Conservation (phyloP, 2,888 invertebrate species). For the Drosophila kuntzei region DNA sequence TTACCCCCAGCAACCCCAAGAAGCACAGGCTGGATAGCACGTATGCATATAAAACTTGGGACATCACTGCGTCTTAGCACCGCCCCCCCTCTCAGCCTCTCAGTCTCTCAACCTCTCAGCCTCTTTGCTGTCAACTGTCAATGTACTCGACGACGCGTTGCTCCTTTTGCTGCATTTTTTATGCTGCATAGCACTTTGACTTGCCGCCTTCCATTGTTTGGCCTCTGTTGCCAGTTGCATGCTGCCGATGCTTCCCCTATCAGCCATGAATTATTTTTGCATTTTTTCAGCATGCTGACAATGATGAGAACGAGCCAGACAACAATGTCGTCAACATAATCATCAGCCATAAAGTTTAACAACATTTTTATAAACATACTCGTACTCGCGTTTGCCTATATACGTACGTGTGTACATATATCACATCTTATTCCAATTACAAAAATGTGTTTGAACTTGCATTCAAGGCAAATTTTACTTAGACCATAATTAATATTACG, state of each 20-base stretch:
- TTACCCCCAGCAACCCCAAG: conserved; percentile 13
- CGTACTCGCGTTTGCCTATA: background rate
- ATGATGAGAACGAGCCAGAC: conserved; percentile 45
- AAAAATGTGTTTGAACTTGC: conserved; percentile 50
- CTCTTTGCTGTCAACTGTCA: conserved; percentile 78
- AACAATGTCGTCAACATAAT: conserved; percentile 77
- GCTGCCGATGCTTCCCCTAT: conserved; percentile 52
- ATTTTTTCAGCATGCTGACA: conserved; percentile 54
- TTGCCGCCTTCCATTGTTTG: conserved; percentile 71
- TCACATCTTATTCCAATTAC: conserved; percentile 24
- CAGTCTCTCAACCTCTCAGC: conserved; percentile 26
- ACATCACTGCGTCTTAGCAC: conserved; percentile 12
- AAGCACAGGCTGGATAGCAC: conserved; percentile 23
- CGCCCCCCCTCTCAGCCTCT: conserved; percentile 39
- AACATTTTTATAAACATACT: conserved; percentile 30
- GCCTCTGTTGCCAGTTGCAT: conserved; percentile 36
- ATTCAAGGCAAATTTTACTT: conserved; percentile 11
- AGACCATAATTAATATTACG: conserved; percentile 67
- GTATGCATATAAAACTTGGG: conserved; percentile 44
- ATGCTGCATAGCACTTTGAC: conserved; percentile 77
- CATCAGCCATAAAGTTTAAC: conserved; percentile 61
- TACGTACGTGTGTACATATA: background rate
- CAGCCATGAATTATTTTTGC: conserved; percentile 69
- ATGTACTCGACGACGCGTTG: conserved; percentile 70
- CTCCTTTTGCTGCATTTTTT: conserved; percentile 73